Evolutionary conservation across 1,140 invertebrate species (phyloP).

Genomic region (Acyrthosiphon pisum): DNA sequence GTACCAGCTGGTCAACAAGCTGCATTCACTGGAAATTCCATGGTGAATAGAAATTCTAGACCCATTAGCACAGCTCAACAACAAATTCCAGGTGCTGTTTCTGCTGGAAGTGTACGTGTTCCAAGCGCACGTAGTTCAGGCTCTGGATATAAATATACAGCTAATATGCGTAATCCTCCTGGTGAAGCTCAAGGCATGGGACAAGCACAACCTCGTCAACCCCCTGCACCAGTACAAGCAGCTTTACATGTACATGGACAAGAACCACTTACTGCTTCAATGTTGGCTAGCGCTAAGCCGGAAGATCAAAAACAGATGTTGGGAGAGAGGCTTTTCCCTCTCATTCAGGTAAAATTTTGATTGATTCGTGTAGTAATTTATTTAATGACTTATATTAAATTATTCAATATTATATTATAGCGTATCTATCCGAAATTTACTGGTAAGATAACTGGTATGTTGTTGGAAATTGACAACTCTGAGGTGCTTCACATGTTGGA

Average conservation of each 20-base stretch:
- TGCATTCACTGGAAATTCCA: slow-evolving; percentile 72
- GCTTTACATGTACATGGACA: slow-evolving; percentile 82
- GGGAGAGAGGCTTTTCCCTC: slow-evolving; percentile 95
- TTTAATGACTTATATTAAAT: neutral
- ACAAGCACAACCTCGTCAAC: slow-evolving; percentile 59
- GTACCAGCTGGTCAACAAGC: slow-evolving; percentile 70
- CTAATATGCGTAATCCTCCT: slow-evolving; percentile 82
- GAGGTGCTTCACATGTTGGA: slow-evolving; percentile 98
- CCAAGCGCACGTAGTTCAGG: slow-evolving; percentile 74
- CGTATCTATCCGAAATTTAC: slow-evolving; percentile 91
- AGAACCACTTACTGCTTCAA: slow-evolving; percentile 93
- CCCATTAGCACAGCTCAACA: slow-evolving; percentile 76
- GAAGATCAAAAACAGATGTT: slow-evolving; percentile 99
- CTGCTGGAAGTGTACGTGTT: slow-evolving; percentile 64
- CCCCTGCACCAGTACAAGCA: slow-evolving; percentile 59
- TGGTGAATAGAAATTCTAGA: slow-evolving; percentile 70
- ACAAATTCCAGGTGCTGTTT: slow-evolving; percentile 38
- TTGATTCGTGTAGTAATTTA: neutral
- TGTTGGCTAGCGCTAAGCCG: slow-evolving; percentile 90
- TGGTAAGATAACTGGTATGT: slow-evolving; percentile 99
- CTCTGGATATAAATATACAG: slow-evolving; percentile 84
- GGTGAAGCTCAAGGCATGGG: slow-evolving; percentile 64
- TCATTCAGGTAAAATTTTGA: slow-evolving; percentile 74
- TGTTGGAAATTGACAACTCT: slow-evolving; percentile 98
- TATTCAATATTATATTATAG: slow-evolving; percentile 61